Evolutionary conservation across 2,888 invertebrate genomes (phyloP).

Genomic region (Harpagoxenus sublaevis): DNA sequence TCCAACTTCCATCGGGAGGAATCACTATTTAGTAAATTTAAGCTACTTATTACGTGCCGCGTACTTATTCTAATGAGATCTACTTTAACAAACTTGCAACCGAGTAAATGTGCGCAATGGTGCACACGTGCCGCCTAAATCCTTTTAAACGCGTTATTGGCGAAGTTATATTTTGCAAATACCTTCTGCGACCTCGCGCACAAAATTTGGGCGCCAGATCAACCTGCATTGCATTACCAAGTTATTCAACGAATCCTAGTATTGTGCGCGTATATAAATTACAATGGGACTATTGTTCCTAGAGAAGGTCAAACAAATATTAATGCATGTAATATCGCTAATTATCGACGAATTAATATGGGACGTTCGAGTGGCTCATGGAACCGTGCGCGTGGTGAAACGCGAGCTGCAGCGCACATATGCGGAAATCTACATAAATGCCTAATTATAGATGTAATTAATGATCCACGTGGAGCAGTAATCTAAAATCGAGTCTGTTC

Average conservation of each 20-base stretch:
- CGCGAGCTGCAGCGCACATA: not conserved
- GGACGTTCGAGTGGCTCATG: not conserved
- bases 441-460: constrained; percentile 28
- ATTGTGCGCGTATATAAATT: constrained; percentile 41
- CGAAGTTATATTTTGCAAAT: constrained; percentile 9
- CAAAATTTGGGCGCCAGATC: constrained; percentile 13
- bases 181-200: constrained; percentile 3
- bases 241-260: constrained; percentile 33
- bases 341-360: constrained; percentile 19
- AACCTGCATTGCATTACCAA: not conserved
- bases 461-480: not conserved
- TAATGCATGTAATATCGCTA: constrained; percentile 28
- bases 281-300: constrained; percentile 32
- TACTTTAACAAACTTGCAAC: constrained; percentile 17
- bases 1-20: not conserved
- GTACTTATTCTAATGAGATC: constrained; percentile 28
- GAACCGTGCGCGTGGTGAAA: not conserved
- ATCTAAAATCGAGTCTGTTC: constrained; percentile 23
- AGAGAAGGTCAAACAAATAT: constrained; percentile 35
- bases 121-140: constrained; percentile 25
- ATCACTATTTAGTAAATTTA: not conserved
- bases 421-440: not conserved
- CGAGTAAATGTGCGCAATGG: not conserved
- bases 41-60: constrained; percentile 35
- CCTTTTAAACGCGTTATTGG: constrained; percentile 31